Evolutionary conservation across 2,797 vertebrate genomes (phyloP), one percentile per base, ranked within the genome.

Genomic region (Mormyrus proboscirostris): DNA sequence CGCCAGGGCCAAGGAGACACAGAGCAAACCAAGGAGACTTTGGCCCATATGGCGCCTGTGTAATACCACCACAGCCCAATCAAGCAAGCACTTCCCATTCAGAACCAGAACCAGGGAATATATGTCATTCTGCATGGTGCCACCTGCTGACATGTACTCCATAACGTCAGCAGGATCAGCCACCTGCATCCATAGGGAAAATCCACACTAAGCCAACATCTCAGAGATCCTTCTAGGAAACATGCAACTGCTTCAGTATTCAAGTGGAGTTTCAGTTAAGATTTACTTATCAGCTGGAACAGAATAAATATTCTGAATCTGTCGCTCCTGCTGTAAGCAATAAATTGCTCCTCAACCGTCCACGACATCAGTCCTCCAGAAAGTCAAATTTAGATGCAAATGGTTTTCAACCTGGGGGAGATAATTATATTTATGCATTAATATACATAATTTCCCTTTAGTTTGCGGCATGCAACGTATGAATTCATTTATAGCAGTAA

Each of bases 11-110:
- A 98, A 90, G 0, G 97, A 97, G 89, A 96, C 0, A 7, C 96
- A 95, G 7, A 98, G 97, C 86, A 93, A 94, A 4, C 94, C 95
- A 91, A 97, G 93, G 87, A 98, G 97, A 90, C 93, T 96, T 22
- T 79, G 89, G 76, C 90, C 92, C 90, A 93, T 90, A 0, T 89
- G 91, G 55, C 88, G 93, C 76, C 92, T 94, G 92, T 94, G 95
- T 53, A 96, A 86, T 82, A 95, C 91, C 88, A 98, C 90, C 59
- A 96, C 93, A 19, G 94, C 90, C 90, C 95, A 93, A 92, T 97
- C 95, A 25, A 98, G 92, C 2, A 96, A 79, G 62, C 95, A 95
- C 93, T 98, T 98, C 7, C 93, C 95, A 0, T 95, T 91, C 89
- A 97, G 92, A n/a, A 96, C 88, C 8, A 97, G 89, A 91, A 95